These are phyloP conservation scores for Epinephelus malabaricus DNA, from an alignment of 2,797 vertebrate species.

Conservation along the genomic window DNA sequence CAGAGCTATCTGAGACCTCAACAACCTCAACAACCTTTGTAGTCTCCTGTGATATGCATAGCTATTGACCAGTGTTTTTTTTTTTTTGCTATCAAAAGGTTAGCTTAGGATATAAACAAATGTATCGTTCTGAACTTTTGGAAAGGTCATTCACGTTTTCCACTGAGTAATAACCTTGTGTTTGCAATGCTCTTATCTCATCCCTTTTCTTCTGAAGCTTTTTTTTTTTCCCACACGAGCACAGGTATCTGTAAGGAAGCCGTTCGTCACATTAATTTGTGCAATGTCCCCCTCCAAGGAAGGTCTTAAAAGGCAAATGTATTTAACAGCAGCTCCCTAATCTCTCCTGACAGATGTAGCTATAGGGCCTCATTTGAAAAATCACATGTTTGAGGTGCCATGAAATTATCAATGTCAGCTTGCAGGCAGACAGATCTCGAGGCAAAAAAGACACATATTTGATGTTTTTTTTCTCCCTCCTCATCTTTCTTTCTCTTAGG, in stretches of 20 bases:
- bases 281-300: constrained; percentile 70
- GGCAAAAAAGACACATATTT: constrained; percentile 68
- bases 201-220: constrained; percentile 19
- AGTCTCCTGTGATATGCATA: constrained; percentile 31
- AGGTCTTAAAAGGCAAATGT: constrained; percentile 74
- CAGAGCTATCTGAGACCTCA: constrained; percentile 2
- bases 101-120: constrained; percentile 57
- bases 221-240: constrained; percentile 28
- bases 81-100: constrained; percentile 61
- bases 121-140: constrained; percentile 40
- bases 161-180: constrained; percentile 34
- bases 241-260: constrained; percentile 70
- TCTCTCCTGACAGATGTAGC: constrained; percentile 85
- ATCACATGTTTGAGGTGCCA: constrained; percentile 85
- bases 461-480: constrained; percentile 23
- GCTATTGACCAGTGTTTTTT: constrained; percentile 39
- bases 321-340: constrained; percentile 78
- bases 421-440: constrained; percentile 77
- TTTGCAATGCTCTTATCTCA: constrained; percentile 37
- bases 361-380: constrained; percentile 84
- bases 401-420: constrained; percentile 89
- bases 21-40: constrained; percentile 27
- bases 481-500: constrained; percentile 43
- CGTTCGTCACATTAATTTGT: constrained; percentile 75
- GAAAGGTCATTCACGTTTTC: constrained; percentile 62